phyloP scores from a whole-genome alignment of 2,888 invertebrate species.

The Beris morrisii region DNA sequence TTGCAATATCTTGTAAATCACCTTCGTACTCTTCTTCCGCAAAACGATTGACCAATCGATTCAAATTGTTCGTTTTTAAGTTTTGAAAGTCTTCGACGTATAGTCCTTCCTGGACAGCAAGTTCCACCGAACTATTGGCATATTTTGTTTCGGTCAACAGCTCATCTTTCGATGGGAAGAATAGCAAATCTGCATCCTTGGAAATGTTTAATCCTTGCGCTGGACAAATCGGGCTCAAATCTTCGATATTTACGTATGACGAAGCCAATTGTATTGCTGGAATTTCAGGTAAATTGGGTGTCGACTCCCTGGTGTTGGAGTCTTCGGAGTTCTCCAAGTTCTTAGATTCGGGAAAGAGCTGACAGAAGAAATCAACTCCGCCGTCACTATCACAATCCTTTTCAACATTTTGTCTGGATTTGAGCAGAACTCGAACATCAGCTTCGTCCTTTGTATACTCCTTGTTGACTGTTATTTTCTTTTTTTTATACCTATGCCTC shows the following conservation, averaged over 20 bases:
- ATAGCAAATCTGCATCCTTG: constrained; percentile 43
- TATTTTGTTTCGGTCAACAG: constrained; percentile 24
- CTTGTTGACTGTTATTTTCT: constrained; percentile 33
- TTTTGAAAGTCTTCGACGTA: constrained; percentile 24
- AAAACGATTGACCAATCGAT: constrained; percentile 49
- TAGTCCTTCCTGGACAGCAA: constrained; percentile 37
- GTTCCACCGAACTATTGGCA: neutral
- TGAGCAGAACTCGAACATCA: constrained; percentile 35
- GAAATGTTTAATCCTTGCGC: constrained; percentile 37
- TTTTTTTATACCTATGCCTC: constrained; percentile 13
- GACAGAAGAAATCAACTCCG: constrained; percentile 35
- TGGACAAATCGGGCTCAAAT: constrained; percentile 40
- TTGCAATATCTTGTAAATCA: neutral
- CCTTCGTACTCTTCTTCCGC: constrained; percentile 42
- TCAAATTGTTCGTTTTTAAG: constrained; percentile 37
- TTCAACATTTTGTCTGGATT: constrained; percentile 14
- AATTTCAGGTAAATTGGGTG: constrained; percentile 13
- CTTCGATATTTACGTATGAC: constrained; percentile 52
- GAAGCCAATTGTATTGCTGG: constrained; percentile 43
- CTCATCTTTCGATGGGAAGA: constrained; percentile 41
- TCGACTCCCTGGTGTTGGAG: constrained; percentile 1
- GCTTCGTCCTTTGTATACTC: constrained; percentile 38
- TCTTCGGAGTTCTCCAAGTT: neutral
- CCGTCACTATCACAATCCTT: constrained; percentile 3
- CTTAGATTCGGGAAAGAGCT: neutral